Conservation (phyloP, 2,113 vertebrate species). For the Hipposideros armiger region DNA sequence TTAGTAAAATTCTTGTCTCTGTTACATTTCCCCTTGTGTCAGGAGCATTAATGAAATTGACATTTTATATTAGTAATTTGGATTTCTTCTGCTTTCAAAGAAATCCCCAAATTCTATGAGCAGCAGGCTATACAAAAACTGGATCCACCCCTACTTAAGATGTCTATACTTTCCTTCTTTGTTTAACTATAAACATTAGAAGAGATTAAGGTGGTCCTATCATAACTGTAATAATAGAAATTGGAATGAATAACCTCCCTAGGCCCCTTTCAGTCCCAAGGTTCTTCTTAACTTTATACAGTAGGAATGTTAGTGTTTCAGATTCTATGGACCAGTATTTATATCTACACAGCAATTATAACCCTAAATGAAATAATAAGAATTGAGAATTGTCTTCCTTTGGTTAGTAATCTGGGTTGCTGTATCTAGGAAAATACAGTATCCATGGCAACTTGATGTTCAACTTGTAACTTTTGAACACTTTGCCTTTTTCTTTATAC, state of each 20-base stretch:
- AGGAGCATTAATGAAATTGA: background rate
- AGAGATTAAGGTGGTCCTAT: background rate
- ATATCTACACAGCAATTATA: slow-evolving; percentile 50
- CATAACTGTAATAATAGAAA: background rate
- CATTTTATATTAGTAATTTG: slow-evolving; percentile 60
- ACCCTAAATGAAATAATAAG: slow-evolving; percentile 47
- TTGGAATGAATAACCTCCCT: background rate
- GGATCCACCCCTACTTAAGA: background rate
- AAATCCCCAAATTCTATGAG: background rate
- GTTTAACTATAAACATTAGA: background rate
- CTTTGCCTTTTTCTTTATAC: slow-evolving; percentile 78
- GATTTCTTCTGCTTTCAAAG: background rate
- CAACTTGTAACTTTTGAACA: slow-evolving; percentile 76
- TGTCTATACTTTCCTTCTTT: background rate
- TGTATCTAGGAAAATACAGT: slow-evolving; percentile 60
- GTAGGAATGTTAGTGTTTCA: slow-evolving; percentile 16
- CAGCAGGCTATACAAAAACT: background rate
- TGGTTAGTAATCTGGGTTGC: slow-evolving; percentile 54
- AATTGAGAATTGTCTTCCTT: slow-evolving; percentile 73
- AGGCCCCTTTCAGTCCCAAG: background rate
- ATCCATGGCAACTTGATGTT: slow-evolving; percentile 75
- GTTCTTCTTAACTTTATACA: background rate
- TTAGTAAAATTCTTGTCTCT: background rate
- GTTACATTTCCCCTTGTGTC: background rate
- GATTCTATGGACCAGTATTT: slow-evolving; percentile 10